Conservation (phyloP, 23 tunicate species). For the Aplidium turbinatum region DNA sequence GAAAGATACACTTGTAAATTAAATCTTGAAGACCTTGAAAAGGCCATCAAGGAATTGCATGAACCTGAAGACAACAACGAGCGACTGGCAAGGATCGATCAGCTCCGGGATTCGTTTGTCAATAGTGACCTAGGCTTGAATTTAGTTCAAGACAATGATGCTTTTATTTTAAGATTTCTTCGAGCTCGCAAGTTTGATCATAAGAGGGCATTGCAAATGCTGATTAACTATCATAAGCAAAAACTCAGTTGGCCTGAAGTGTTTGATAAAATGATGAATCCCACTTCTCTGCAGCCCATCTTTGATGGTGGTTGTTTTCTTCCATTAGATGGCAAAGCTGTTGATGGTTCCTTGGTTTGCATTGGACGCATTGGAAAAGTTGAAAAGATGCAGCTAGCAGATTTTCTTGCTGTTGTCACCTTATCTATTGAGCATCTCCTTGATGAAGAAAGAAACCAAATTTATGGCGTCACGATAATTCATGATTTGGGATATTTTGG, state of each 20-base stretch:
- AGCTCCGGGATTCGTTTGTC: slow-evolving; percentile 31
- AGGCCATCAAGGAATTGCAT: slow-evolving; percentile 62
- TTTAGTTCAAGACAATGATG: slow-evolving; percentile 29
- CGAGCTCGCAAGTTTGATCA: slow-evolving; percentile 81
- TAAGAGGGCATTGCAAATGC: slow-evolving; percentile 51
- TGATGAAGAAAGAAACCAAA: slow-evolving; percentile 67
- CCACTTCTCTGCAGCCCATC: slow-evolving; percentile 26
- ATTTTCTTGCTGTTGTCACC: slow-evolving; percentile 47
- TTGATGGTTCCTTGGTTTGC: slow-evolving; percentile 59
- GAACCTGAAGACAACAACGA: slow-evolving; percentile 67
- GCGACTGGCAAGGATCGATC: slow-evolving; percentile 54
- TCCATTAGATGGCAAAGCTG: slow-evolving; percentile 42
- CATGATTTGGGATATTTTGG: slow-evolving; percentile 53
- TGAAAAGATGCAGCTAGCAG: slow-evolving; percentile 29
- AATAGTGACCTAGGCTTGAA: slow-evolving; percentile 1
- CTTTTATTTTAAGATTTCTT: slow-evolving; percentile 61
- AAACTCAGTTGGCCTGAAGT: slow-evolving; percentile 47
- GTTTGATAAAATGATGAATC: slow-evolving; percentile 69
- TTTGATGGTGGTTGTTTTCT: slow-evolving; percentile 47
- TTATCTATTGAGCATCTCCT: slow-evolving; percentile 38
- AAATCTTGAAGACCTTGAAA: slow-evolving; percentile 32
- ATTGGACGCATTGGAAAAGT: slow-evolving; percentile 66
- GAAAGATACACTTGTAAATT: no score
- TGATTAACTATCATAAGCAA: slow-evolving; percentile 58
- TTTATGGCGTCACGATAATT: slow-evolving; percentile 79